Evolutionary conservation across 2,888 invertebrate species (phyloP), one percentile per base, ranked within the genome.

Genomic region (Noctua comes): DNA sequence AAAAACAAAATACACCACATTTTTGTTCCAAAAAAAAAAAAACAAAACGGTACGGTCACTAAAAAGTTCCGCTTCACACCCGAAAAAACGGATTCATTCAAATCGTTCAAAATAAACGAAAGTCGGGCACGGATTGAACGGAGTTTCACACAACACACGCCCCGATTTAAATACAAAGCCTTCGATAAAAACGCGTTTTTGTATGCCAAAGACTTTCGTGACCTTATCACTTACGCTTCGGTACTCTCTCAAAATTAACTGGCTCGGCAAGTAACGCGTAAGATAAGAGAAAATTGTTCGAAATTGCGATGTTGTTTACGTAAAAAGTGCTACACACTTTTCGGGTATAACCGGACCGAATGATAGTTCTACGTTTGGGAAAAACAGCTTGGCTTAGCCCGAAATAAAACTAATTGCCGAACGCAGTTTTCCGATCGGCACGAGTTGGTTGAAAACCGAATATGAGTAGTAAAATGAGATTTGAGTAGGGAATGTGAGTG

Each of bases 181-280:
- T 36, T 76, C 76, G 78, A 82, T 84, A 81, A 88, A 79, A 82
- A 74, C 43, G 40, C 54, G 51, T 70, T 76, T 76, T 78, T 85
- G 68, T 84, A 46, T 68, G 64, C 72, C 64, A 57, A 59, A 68
- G 73, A 76, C 69, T 80, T 76, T 72, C 71, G 65, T 66, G 78
- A 77, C 78, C 78, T 88, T 88, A 88, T 88, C 89, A 85, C 68
- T 85, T 83, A 82, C 78, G 80, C 83, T 80, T 80, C 76, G 70
- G 46, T 82, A 68, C 77, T 76, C 75, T 75, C 51, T 31, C 68
- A 40, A 83, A 86, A 84, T 88, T 86, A 88, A 81, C 89, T 79
- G 77, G 68, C 71, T 72, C 40, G 72, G 71, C 77, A 84, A 84
- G 76, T 83, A 78, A 84, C 54, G 74, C 64, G 71, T 76, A 70